Evolutionary conservation across 53 echinoderm and acorn worm species (phyloP), one percentile per base, ranked within the genome.

Genomic region (Holothuria leucospilota): DNA sequence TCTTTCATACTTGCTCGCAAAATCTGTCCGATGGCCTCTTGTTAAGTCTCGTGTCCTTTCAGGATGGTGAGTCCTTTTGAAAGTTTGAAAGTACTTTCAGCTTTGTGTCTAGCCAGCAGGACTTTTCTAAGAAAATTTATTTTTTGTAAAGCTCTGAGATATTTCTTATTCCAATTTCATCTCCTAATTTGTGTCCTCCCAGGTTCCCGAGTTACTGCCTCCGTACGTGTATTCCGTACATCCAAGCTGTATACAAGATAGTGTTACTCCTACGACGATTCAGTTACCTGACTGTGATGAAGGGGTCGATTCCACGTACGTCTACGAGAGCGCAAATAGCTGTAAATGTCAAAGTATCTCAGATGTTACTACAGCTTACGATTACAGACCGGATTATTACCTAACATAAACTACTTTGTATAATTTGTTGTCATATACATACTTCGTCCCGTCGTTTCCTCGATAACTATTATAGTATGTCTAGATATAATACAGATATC

Each of bases 311-410:
- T 84, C 92, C 15, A 67, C 72, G 51, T 90, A 91, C 89, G 78
- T 81, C 21, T 96, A 94, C 80, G 59, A 68, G 10, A 72, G 86
- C 60, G 92, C 92, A 30, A 70, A 72, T 20, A 86, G 69, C 2
- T 94, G 96, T 58, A 87, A 68, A 2, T 96, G 96, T 72, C 34
- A 86, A 2, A 86, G 67, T 40, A 86, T 92, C 18, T 87, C 90
- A 18, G 71, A 75, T 1, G 28, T 51, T 11, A 46, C 61, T 20
- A 93, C 91, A 20, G 92, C 85, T 20, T 96, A 96, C 69, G 91
- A 88, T 71, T 96, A 85, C 73, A 90, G 93, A 65, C 93, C 93
- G 38, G 95, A 95, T 70, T 89, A 85, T 66, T 91, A 71, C 68
- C 52, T 81, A 28, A 66, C 63, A 21, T 80, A 80, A 80, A 53